Conservation (phyloP, 1,140 invertebrate species). For the Diachasma alloeum region DNA sequence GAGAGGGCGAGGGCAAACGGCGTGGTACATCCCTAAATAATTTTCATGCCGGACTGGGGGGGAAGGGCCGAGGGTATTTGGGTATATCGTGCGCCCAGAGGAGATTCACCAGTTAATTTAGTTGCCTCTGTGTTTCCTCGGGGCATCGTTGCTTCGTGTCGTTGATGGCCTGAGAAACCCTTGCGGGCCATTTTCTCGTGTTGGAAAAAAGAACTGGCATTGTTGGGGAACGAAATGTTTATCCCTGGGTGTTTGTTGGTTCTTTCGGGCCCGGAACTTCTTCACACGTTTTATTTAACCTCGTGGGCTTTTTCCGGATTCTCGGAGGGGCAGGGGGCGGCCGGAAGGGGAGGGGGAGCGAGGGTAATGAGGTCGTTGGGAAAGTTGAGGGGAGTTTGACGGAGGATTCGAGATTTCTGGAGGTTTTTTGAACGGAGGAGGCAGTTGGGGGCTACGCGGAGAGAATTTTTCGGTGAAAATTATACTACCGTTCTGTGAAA, state of each 20-base stretch:
- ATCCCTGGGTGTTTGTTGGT: not conserved
- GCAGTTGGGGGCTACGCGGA: too few species aligned
- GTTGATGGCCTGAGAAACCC: conserved; percentile 9
- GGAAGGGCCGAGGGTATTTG: not conserved
- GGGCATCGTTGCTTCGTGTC: conserved; percentile 32
- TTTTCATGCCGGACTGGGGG: not conserved
- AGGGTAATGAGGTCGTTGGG: not conserved
- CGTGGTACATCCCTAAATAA: conserved; percentile 2
- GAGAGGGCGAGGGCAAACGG: not conserved
- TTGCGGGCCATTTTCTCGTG: conserved; percentile 2
- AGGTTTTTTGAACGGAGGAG: too few species aligned
- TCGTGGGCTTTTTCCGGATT: not conserved
- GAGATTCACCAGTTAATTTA: conserved; percentile 44
- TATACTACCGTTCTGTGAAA: too few species aligned
- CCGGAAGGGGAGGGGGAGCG: not conserved
- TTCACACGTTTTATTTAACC: not conserved
- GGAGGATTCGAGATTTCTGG: too few species aligned
- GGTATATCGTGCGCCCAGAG: not conserved
- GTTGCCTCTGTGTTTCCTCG: conserved; percentile 43
- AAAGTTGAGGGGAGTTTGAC: not conserved
- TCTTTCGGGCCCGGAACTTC: not conserved
- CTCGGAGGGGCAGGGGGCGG: not conserved
- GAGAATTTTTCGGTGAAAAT: too few species aligned
- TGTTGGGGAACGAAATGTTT: not conserved
- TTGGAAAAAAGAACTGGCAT: not conserved